Evolutionary conservation across 2,113 vertebrate species (phyloP).

Genomic region (Chrysochloris asiatica): DNA sequence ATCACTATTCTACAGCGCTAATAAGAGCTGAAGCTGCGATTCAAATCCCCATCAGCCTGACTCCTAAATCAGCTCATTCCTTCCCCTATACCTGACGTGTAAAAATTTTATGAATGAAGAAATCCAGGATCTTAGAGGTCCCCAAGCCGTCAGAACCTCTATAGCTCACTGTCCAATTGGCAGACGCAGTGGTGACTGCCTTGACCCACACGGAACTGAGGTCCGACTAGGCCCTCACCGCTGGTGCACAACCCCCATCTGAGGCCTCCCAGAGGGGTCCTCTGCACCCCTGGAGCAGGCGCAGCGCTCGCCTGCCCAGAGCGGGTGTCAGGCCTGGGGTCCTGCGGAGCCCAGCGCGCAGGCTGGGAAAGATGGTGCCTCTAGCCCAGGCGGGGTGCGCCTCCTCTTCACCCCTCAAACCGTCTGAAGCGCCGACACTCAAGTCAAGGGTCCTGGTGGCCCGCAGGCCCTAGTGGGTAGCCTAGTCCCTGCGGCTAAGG

Average conservation of each 20-base stretch:
- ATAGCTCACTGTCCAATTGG: background rate
- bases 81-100: background rate
- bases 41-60: background rate
- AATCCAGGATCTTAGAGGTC: background rate
- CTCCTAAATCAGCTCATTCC: background rate
- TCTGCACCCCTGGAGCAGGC: background rate
- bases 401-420: background rate
- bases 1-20: background rate
- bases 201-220: background rate
- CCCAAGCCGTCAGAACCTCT: background rate
- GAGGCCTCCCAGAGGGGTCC: background rate
- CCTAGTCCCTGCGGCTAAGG: background rate
- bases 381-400: background rate
- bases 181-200: background rate
- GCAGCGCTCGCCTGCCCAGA: background rate
- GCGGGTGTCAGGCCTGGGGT: background rate
- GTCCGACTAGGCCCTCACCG: too few species aligned
- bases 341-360: background rate
- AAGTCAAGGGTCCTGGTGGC: background rate
- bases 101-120: background rate
- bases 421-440: background rate
- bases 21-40: background rate
- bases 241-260: background rate
- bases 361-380: background rate
- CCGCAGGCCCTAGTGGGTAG: background rate